Base-by-base conservation (phyloP, 2,113 vertebrate genomes). In the Elephantulus edwardii region DNA sequence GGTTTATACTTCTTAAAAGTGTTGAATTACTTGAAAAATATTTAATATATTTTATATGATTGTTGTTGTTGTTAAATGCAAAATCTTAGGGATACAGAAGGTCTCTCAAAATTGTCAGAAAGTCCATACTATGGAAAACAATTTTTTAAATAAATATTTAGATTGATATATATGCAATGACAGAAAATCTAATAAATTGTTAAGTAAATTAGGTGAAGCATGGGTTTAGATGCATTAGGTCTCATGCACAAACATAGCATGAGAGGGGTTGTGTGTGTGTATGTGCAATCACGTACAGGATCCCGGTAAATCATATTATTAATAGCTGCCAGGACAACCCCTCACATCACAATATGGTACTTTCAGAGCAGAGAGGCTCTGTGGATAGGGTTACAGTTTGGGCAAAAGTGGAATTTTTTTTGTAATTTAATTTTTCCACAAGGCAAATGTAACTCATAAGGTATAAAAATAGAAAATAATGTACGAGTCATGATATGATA, bases 401-500 rank as follows among this genome's bases (percentile, higher is more conserved):
- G 40, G 35, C 71, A 9, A 62, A 75, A 82, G 30, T 54, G 33
- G 40, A n/a, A 24, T n/a, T 28, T 66, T 66, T 85, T 77, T 54
- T 44, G 38, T 70, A 68, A 86, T 9, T 71, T 30, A 75, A 88
- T 58, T 22, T 83, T 87, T 85, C 75, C 60, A 89, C 40, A 60
- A 83, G 28, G 40, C 19, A 80, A 91, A 92, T 84, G 20, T 79
- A 48, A 91, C 56, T 42, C 28, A 35, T 60, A 26, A 56, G 54
- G n/a, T 81, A 6, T 87, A 74, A 84, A 83, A 12, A 83, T 40
- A 22, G 33, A 86, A 95, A 79, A 33, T 56, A 66, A 24, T 26
- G 19, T 16, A 66, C 54, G 48, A 74, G 17, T 56, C 40, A 17
- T 64, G 10, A 7, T 54, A 72, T 78, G 78, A 85, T 75, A 60